These are phyloP conservation scores for Dermolepida albohirtum DNA, from an alignment of 2,888 invertebrate species.

Conservation along the genomic window DNA sequence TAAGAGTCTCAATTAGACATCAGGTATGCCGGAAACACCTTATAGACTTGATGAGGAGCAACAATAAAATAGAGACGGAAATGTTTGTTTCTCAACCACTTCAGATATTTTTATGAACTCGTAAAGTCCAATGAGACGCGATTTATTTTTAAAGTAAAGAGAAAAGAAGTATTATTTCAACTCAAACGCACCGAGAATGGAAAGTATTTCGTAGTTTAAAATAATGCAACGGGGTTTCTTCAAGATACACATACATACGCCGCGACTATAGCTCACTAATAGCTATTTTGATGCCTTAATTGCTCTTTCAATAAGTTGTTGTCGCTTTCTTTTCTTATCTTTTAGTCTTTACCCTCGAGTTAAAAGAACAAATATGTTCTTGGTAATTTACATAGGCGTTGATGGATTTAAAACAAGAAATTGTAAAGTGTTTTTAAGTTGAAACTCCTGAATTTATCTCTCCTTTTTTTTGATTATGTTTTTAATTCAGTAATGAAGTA, in stretches of 20 bases:
- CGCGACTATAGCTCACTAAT: conserved; percentile 2
- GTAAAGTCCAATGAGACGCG: conserved; percentile 26
- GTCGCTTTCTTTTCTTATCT: too few species aligned
- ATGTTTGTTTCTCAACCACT: conserved; percentile 17
- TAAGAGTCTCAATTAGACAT: conserved; percentile 28
- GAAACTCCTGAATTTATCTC: too few species aligned
- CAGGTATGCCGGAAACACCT: conserved; percentile 29
- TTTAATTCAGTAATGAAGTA: too few species aligned
- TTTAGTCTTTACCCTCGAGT: neutral
- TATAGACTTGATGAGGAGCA: too few species aligned
- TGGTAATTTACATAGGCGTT: conserved; percentile 24
- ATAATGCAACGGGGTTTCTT: conserved; percentile 6
- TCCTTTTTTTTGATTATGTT: too few species aligned
- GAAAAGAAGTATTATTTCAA: conserved; percentile 29
- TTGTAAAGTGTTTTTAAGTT: neutral
- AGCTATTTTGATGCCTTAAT: conserved; percentile 37
- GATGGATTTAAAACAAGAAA: conserved; percentile 27
- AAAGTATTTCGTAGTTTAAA: conserved; percentile 31
- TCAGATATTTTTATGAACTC: conserved; percentile 27
- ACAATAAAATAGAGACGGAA: too few species aligned
- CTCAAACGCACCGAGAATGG: conserved; percentile 23
- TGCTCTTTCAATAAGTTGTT: conserved; percentile 32
- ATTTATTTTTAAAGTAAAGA: conserved; percentile 35
- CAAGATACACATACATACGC: too few species aligned
- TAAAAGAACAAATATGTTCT: conserved; percentile 26